phyloP scores from a whole-genome alignment of 2,797 vertebrate genomes.

The Ctenochaetus hawaiiensis region DNA sequence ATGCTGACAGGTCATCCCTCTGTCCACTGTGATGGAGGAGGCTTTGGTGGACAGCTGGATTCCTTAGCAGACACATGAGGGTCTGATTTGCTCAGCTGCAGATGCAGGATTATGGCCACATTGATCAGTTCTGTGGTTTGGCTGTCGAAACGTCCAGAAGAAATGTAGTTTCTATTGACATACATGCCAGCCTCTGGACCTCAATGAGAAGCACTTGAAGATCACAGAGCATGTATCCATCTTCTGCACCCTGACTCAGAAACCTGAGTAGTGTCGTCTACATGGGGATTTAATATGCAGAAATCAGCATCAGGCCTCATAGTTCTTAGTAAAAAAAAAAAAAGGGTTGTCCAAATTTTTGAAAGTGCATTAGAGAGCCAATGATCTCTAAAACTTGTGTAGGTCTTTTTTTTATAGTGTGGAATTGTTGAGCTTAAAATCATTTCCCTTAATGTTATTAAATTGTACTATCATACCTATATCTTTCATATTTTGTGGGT shows the following conservation, averaged over 20 bases:
- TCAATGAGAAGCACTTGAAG: constrained; percentile 38
- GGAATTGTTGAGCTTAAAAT: background rate
- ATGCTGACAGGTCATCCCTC: constrained; percentile 68
- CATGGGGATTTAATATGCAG: background rate
- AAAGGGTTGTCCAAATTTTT: background rate
- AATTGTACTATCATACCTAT: background rate
- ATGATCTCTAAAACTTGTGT: too few relatives aligned
- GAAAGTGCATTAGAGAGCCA: too few relatives aligned
- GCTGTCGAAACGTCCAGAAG: constrained; percentile 34
- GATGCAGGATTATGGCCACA: constrained; percentile 24
- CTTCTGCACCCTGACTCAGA: background rate
- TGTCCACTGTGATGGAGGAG: constrained; percentile 67
- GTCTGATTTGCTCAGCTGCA: constrained; percentile 52
- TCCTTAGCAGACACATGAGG: constrained; percentile 53
- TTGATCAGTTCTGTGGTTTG: constrained; percentile 39
- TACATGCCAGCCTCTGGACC: constrained; percentile 17
- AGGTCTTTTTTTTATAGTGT: background rate
- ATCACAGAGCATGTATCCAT: constrained; percentile 28
- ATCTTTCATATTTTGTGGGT: constrained; percentile 2
- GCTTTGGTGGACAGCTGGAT: constrained; percentile 53
- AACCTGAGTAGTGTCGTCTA: background rate
- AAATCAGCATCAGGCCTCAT: background rate
- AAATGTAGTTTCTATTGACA: constrained; percentile 52
- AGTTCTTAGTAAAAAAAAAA: too few relatives aligned
- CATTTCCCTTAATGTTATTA: background rate